These are phyloP conservation scores for Cichladusa arquata DNA, from an alignment of 2,113 vertebrate genomes.

Conservation along the genomic window DNA sequence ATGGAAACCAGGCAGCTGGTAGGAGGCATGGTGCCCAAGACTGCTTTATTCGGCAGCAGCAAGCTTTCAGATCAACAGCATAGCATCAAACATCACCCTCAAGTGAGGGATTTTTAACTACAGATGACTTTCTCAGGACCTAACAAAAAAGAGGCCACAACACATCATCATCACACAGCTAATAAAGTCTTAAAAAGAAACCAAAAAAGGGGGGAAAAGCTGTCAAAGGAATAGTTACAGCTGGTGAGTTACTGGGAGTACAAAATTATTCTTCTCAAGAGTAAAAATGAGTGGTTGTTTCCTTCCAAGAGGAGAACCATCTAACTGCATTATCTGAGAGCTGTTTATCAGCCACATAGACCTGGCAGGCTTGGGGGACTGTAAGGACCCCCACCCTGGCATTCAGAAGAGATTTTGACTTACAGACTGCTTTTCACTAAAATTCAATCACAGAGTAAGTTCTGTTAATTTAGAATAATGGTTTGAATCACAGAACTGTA, in stretches of 20 bases:
- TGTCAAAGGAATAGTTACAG: conserved; percentile 15
- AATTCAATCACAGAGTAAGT: neutral
- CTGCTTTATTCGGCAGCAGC: neutral
- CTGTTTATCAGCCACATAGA: neutral
- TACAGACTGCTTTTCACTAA: neutral
- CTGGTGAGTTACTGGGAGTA: neutral
- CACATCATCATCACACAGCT: conserved; percentile 7
- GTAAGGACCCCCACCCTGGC: neutral
- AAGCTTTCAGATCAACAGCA: neutral
- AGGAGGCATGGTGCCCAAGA: neutral
- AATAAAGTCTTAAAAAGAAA: neutral
- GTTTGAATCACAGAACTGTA: neutral
- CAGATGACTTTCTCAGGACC: conserved; percentile 37
- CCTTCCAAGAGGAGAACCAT: neutral
- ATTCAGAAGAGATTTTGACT: neutral
- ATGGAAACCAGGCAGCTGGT: neutral
- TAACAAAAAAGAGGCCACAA: conserved; percentile 18
- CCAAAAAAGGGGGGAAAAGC: neutral
- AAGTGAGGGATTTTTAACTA: conserved; percentile 9
- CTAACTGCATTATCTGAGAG: neutral
- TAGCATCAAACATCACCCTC: neutral
- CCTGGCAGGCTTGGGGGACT: neutral
- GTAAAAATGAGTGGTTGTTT: neutral
- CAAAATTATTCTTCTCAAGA: neutral
- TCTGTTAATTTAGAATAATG: neutral